Evolutionary conservation across 2,113 vertebrate genomes (phyloP).

Genomic region (Ailurus styani): DNA sequence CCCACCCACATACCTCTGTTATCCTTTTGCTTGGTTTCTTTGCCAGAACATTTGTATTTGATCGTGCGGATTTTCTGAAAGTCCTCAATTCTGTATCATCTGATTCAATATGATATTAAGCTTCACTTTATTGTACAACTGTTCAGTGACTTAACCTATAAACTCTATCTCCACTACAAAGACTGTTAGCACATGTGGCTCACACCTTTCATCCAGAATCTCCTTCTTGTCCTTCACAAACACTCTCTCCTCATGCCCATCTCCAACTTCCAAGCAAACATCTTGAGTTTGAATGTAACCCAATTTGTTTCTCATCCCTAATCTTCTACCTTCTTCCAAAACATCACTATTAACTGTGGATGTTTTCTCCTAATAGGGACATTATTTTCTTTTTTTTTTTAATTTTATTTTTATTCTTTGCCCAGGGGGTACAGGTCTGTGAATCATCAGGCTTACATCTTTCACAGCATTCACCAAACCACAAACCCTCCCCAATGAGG

Average conservation of each 20-base stretch:
- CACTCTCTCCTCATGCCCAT: neutral
- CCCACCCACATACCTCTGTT: neutral
- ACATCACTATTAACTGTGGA: neutral
- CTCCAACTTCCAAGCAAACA: neutral
- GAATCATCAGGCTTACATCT: too few relatives aligned
- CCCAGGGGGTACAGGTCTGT: too few relatives aligned
- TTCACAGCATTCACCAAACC: too few relatives aligned
- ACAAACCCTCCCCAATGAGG: too few relatives aligned
- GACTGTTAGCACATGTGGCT: neutral
- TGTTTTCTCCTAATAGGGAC: neutral
- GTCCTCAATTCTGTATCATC: neutral
- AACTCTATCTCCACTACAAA: neutral
- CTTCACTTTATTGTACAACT: neutral
- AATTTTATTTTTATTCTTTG: too few relatives aligned
- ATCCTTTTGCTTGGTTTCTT: neutral
- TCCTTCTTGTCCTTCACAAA: neutral
- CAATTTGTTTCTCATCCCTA: neutral
- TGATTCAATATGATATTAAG: neutral
- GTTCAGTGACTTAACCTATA: neutral
- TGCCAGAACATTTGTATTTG: neutral
- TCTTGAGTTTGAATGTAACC: neutral
- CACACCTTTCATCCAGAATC: neutral
- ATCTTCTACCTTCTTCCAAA: neutral
- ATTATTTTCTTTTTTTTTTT: too few relatives aligned
- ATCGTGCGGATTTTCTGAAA: neutral